Conservation (phyloP, 2,888 invertebrate species). For the Acanthacorydalis orientalis region DNA sequence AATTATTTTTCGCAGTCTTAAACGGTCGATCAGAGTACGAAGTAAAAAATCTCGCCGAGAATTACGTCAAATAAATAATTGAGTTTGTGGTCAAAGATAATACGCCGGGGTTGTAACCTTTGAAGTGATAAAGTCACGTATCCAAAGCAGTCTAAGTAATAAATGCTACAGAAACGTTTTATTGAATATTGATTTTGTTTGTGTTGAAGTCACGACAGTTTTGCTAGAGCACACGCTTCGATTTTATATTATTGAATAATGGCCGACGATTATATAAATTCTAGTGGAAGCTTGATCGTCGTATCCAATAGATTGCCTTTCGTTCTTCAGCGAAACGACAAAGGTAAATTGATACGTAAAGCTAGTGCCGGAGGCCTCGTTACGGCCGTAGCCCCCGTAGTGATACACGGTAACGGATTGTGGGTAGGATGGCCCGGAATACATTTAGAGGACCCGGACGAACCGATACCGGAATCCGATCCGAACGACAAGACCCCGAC, state of each 20-base stretch:
- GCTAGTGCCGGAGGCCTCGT: conserved; percentile 84
- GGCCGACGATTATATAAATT: background rate
- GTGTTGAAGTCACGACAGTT: background rate
- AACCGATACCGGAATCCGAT: conserved; percentile 73
- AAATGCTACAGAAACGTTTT: background rate
- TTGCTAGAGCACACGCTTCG: too few species aligned
- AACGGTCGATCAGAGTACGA: too few species aligned
- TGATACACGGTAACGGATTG: conserved; percentile 64
- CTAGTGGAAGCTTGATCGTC: conserved; percentile 47
- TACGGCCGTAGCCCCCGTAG: conserved; percentile 80
- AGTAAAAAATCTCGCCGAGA: background rate
- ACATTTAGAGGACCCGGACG: conserved; percentile 57
- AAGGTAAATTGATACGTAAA: conserved; percentile 57
- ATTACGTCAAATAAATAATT: conserved; percentile 1
- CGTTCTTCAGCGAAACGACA: conserved; percentile 58
- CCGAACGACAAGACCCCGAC: conserved; percentile 75
- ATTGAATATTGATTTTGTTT: background rate
- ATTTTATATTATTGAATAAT: too few species aligned
- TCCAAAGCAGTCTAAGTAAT: too few species aligned
- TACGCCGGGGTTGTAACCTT: conserved; percentile 1
- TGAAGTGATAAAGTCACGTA: background rate
- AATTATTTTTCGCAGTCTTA: too few species aligned
- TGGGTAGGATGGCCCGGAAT: conserved; percentile 91
- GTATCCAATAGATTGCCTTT: conserved; percentile 84
- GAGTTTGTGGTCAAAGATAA: conserved; percentile 6